Conservation (phyloP, 2,888 invertebrate genomes). For the Campoplex nolae region DNA sequence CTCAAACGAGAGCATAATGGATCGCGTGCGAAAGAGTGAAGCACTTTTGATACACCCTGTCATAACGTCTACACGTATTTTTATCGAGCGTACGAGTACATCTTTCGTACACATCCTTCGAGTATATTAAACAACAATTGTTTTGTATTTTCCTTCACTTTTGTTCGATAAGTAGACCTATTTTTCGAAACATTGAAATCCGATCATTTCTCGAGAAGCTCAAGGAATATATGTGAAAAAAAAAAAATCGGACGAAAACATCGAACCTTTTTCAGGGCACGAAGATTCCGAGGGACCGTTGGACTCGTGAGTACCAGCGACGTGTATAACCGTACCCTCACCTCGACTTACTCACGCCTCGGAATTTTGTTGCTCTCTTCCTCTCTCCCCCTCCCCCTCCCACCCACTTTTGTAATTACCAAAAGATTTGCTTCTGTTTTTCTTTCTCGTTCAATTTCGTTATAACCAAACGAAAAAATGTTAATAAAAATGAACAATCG, state of each 20-base stretch:
- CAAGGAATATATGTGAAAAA: neutral
- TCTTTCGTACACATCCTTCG: neutral
- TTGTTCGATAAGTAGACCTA: neutral
- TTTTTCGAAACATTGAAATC: neutral
- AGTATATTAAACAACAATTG: neutral
- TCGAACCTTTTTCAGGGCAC: slow-evolving; percentile 62
- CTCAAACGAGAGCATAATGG: slow-evolving; percentile 55
- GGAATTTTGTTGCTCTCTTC: slow-evolving; percentile 14
- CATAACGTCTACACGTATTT: slow-evolving; percentile 11
- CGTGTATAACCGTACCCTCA: slow-evolving; percentile 62
- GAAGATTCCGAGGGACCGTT: slow-evolving; percentile 58
- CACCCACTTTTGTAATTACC: slow-evolving; percentile 42
- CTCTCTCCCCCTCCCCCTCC: neutral
- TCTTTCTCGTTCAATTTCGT: neutral
- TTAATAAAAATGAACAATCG: neutral
- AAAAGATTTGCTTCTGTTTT: slow-evolving; percentile 33
- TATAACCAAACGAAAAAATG: neutral
- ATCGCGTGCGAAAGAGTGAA: slow-evolving; percentile 57
- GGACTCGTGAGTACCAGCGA: slow-evolving; percentile 44
- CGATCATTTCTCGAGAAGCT: neutral
- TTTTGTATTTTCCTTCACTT: neutral
- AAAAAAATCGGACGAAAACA: slow-evolving; percentile 38
- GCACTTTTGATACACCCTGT: slow-evolving; percentile 29
- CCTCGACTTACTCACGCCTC: slow-evolving; percentile 62
- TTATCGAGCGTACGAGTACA: slow-evolving; percentile 5